Evolutionary conservation across 1,140 invertebrate genomes (phyloP).

Genomic region (Dreissena rostriformis): DNA sequence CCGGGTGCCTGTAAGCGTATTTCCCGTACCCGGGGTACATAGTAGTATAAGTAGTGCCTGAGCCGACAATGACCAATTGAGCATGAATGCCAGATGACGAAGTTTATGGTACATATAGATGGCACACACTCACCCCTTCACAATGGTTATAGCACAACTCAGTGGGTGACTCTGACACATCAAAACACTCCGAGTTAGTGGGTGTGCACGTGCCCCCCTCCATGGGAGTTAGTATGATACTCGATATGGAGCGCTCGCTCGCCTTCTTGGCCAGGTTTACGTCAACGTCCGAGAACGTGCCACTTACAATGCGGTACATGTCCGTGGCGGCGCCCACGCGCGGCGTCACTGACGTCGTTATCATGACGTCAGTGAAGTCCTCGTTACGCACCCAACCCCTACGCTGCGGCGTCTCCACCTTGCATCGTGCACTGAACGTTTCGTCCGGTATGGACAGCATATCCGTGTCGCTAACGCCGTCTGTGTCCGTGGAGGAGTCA

Average conservation of each 20-base stretch:
- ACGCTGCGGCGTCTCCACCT: constrained; percentile 34
- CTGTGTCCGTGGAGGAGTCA: constrained; percentile 61
- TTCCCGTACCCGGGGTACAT: too few species aligned
- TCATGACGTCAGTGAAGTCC: constrained; percentile 56
- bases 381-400: constrained; percentile 62
- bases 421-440: constrained; percentile 50
- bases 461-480: constrained; percentile 66
- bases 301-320: constrained; percentile 69
- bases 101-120: background rate
- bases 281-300: constrained; percentile 60
- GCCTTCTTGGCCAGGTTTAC: constrained; percentile 72
- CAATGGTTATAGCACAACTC: constrained; percentile 63
- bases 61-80: too few species aligned
- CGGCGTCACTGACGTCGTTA: constrained; percentile 59
- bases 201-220: constrained; percentile 59
- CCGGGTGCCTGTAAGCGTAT: too few species aligned
- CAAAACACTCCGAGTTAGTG: constrained; percentile 70
- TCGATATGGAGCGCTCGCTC: constrained; percentile 74
- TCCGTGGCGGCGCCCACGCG: constrained; percentile 55
- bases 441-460: constrained; percentile 72
- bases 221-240: constrained; percentile 71
- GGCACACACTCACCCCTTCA: constrained; percentile 69
- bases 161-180: constrained; percentile 61
- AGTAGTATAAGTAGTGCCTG: too few species aligned
- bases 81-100: too few species aligned